Base-by-base conservation (phyloP, 2,113 vertebrate genomes). In the Bos indicus region DNA sequence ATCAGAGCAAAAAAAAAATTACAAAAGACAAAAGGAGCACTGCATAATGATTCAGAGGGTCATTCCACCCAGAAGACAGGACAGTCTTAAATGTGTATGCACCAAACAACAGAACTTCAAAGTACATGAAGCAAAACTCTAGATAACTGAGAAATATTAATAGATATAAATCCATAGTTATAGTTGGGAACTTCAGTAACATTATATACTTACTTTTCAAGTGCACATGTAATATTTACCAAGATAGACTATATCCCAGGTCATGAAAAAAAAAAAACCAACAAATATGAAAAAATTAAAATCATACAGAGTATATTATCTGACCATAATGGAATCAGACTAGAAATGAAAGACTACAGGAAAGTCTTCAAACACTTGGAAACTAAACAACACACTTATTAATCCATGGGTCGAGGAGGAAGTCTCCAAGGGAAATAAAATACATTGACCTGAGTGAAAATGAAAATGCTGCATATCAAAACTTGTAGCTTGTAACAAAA, bases 391-490 rank as follows among this genome's bases (percentile, higher is more conserved):
- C 86, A 81, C n/a, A 88, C 51, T 84, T 56, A 80, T 90, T 94
- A 90, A 82, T 94, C 62, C 64, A 51, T 95, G 54, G 57, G 59
- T 97, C 59, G 43, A 85, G 83, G 52, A 95, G 36, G 46, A 95
- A 94, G 60, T 92, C 78, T 83, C 28, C 71, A 77, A 92, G 56
- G 56, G 78, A 94, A 95, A 86, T 46, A 6, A 57, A 88, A 82
- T 85, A 86, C 25, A 89, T 43, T 90, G 56, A 85, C 48, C 82
- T 85, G 57, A 91, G 88, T 95, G 46, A 91, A 96, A 93, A 85
- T 96, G 56, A 96, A 95, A 95, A 90, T 83, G 89, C 33, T 71
- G 5, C 54, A 43, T 88, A 96, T 88, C 48, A 95, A 88, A 96
- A 93, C 59, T 77, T 96, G 11, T 83, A 82, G 83, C 43, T 56